Conservation (phyloP, 2,113 vertebrate species). For the Cyanoderma ruficeps region DNA sequence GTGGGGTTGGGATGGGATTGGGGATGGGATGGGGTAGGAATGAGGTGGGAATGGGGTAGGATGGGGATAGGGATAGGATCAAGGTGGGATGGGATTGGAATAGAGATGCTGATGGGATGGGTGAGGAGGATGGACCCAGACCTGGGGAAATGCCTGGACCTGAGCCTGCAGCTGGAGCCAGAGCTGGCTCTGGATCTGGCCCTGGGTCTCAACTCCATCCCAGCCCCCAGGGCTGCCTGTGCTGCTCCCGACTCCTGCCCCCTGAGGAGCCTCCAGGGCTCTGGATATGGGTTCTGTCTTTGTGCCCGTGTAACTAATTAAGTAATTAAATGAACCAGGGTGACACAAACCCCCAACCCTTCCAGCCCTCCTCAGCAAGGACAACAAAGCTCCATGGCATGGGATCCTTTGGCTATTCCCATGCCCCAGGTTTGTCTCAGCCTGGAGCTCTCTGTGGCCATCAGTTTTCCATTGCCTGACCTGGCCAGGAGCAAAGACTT, state of each 20-base stretch:
- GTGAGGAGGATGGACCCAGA: accelerated
- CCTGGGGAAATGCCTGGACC: too few relatives aligned
- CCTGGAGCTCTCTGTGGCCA: neutral
- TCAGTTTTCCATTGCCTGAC: accelerated
- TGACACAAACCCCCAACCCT: accelerated
- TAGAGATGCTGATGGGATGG: too few relatives aligned
- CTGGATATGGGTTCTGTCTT: accelerated
- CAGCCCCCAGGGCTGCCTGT: accelerated
- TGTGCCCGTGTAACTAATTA: accelerated
- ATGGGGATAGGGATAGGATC: too few relatives aligned
- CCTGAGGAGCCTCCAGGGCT: accelerated
- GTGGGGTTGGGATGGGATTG: too few relatives aligned
- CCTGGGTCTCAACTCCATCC: accelerated
- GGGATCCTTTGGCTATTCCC: accelerated
- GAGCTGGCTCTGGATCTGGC: neutral
- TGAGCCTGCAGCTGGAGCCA: neutral
- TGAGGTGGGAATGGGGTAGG: too few relatives aligned
- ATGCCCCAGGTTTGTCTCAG: accelerated
- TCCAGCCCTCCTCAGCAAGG: neutral
- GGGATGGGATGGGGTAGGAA: too few relatives aligned
- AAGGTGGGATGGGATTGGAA: too few relatives aligned
- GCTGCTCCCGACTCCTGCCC: neutral
- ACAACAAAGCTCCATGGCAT: accelerated
- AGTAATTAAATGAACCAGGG: neutral
- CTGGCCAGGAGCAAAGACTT: accelerated